Percentiles rank a stretch among this genome's conserved stretches.
These are phyloP conservation scores for Geococcyx californianus DNA, from an alignment of 2,113 vertebrate genomes.

Conservation along the genomic window DNA sequence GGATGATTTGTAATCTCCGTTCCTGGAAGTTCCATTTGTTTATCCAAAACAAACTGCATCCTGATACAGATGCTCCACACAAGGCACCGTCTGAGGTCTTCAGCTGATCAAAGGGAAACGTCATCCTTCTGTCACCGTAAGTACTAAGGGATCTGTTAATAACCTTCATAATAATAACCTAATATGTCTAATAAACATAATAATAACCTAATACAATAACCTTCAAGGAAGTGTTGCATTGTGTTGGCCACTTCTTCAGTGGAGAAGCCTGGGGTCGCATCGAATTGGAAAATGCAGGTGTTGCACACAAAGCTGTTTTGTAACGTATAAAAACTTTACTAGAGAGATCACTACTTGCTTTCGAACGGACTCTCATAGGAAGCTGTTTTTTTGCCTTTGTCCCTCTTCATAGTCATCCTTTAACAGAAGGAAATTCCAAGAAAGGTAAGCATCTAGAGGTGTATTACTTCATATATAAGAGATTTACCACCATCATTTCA, in stretches of 20 bases:
- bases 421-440: background rate
- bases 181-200: too few relatives aligned
- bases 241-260: background rate
- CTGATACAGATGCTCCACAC: background rate
- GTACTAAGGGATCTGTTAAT: background rate
- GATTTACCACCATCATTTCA: background rate
- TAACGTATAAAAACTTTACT: background rate
- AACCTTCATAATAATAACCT: too few relatives aligned
- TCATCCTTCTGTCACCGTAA: background rate
- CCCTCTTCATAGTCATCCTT: background rate
- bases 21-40: background rate
- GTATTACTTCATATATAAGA: background rate
- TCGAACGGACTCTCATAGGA: background rate
- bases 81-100: background rate
- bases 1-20: background rate
- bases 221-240: background rate
- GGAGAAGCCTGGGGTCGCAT: background rate
- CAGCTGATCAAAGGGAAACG: background rate
- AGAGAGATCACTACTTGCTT: background rate
- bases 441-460: background rate
- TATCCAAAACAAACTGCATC: background rate
- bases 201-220: background rate
- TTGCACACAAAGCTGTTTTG: background rate
- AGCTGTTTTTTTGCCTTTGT: background rate
- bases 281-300: fast-evolving